Conservation (phyloP, 1,140 invertebrate genomes). For the Drosophila yakuba region DNA sequence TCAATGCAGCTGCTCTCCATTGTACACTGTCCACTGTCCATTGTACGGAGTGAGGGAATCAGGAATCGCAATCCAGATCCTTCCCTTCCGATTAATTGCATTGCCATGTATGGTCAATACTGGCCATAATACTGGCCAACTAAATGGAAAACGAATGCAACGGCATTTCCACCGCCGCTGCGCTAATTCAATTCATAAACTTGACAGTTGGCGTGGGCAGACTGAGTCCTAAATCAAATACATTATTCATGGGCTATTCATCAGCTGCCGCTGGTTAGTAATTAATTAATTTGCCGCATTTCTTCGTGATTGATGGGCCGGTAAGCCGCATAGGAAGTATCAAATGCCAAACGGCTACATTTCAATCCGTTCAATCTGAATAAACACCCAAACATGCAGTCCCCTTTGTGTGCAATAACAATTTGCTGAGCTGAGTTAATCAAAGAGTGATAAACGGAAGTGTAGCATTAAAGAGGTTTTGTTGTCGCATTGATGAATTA, state of each 20-base stretch:
- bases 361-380: not conserved
- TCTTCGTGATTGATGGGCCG: constrained; percentile 16
- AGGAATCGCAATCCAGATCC: not conserved
- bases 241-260: constrained; percentile 18
- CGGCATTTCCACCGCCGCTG: not conserved
- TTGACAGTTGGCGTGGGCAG: constrained; percentile 3
- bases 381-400: not conserved
- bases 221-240: constrained; percentile 3
- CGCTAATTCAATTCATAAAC: constrained; percentile 43
- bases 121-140: not conserved
- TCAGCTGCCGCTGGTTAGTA: constrained; percentile 16
- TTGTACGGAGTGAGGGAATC: not conserved
- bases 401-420: not conserved
- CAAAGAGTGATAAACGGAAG: not conserved
- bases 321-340: constrained; percentile 6
- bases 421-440: not conserved
- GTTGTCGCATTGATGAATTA: too few species aligned
- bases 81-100: constrained; percentile 19
- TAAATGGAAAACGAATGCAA: constrained; percentile 5
- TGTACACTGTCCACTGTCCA: not conserved
- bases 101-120: not conserved
- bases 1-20: not conserved
- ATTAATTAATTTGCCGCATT: constrained; percentile 34
- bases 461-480: too few species aligned
- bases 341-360: constrained; percentile 10